Evolutionary conservation across 1,140 invertebrate genomes (phyloP), one percentile per base, ranked within the genome.

Genomic region (Contarinia nasturtii): DNA sequence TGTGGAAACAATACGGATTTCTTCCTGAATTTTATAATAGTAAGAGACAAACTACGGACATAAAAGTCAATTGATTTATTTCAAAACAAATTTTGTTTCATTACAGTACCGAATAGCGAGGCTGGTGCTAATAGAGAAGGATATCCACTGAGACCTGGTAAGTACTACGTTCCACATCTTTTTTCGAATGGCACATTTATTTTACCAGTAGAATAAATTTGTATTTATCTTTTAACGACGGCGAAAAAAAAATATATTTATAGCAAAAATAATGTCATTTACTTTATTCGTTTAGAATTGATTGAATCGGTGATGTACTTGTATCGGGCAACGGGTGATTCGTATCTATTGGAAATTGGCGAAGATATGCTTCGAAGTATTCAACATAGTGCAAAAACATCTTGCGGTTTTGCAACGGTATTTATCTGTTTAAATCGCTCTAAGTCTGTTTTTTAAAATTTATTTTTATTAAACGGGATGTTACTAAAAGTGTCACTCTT

Each of bases 361-460:
- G 80, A 89, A 50, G 86, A 91, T 64, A 85, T 95, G 49, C 59
- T 97, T 17, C 76, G 81, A 56, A 84, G 86, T 52, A 83, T 98
- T 51, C 80, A 91, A 55, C 80, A 90, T 55, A 91, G 82, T 61
- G 82, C 91, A 0, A 80, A 76, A 60, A 98, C 94, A 0, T 76
- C 76, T 1, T 99, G 95, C 68, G 95, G 95, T 8, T 98, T 95
- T 76, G 93, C 94, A n/a, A 97, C 93, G 37, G 86, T 94, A 63
- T 70, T 49, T 41, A 33, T 3, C 45, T 40, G n/a, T n/a, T n/a
- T n/a, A n/a, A n/a, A n/a, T n/a, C n/a, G n/a, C n/a, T n/a, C n/a
- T n/a, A n/a, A n/a, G n/a, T n/a, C n/a, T n/a, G n/a, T n/a, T n/a
- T n/a, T n/a, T n/a, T n/a, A n/a, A n/a, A n/a, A n/a, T n/a, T n/a